Percentiles rank a stretch among this genome's conserved stretches.
Evolutionary conservation across 2,113 vertebrate species (phyloP).

Genomic region (Mastomys natalensis): DNA sequence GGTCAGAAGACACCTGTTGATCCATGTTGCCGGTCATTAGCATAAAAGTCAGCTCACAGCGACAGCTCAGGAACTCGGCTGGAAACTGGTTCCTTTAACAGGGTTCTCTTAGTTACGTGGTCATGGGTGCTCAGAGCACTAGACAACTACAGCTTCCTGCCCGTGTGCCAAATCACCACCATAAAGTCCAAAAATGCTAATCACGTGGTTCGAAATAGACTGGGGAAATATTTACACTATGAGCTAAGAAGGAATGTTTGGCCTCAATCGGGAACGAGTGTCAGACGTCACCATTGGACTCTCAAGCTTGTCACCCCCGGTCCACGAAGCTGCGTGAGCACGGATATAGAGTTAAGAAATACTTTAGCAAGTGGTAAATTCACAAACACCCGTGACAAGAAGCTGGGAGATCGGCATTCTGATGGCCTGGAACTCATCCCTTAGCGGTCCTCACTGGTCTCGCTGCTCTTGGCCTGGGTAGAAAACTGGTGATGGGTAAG

Average conservation of each 20-base stretch:
- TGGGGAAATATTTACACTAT: not conserved
- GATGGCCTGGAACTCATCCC: not conserved
- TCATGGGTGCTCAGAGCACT: not conserved
- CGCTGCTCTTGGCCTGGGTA: not conserved
- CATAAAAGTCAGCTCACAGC: not conserved
- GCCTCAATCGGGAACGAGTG: not conserved
- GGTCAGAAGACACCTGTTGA: not conserved
- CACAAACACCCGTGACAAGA: too few species aligned
- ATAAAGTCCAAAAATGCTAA: not conserved
- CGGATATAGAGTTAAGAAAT: not conserved
- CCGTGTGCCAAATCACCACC: too few species aligned
- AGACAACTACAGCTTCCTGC: too few species aligned
- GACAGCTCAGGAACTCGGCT: fast-evolving
- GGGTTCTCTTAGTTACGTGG: fast-evolving
- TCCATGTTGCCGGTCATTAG: fast-evolving
- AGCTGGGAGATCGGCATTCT: not conserved
- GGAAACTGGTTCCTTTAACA: not conserved
- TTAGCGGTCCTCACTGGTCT: not conserved
- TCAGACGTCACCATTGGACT: not conserved
- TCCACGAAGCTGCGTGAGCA: not conserved
- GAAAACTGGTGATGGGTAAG: not conserved
- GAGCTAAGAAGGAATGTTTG: too few species aligned
- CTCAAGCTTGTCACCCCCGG: too few species aligned
- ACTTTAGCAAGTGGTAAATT: not conserved
- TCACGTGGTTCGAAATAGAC: not conserved